Conservation (phyloP, 2,113 vertebrate species). For the Oryctolagus cuniculus region DNA sequence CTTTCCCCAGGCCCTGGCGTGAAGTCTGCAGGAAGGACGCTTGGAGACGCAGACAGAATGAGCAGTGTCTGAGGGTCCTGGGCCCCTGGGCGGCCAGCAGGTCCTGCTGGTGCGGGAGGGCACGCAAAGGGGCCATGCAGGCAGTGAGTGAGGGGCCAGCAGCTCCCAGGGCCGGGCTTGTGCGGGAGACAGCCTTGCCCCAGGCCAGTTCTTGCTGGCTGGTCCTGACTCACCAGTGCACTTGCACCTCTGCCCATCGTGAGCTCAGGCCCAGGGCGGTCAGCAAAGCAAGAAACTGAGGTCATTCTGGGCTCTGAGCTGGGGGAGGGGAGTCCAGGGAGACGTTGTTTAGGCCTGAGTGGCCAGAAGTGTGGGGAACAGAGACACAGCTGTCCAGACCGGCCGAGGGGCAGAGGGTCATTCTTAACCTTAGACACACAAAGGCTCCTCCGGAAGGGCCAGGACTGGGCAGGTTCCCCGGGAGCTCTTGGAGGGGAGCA, state of each 20-base stretch:
- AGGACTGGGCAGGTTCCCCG: not conserved
- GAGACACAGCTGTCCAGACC: not conserved
- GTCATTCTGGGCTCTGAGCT: not conserved
- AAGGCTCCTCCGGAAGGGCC: not conserved
- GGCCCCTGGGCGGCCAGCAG: not conserved
- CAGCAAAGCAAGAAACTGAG: not conserved
- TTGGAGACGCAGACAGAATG: accelerated
- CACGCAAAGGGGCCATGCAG: not conserved
- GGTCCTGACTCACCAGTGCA: constrained; percentile 57
- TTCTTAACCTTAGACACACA: no score
- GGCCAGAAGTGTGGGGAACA: not conserved
- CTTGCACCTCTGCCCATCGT: not conserved
- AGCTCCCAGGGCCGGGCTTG: not conserved
- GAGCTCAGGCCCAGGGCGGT: not conserved
- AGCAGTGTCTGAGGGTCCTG: not conserved
- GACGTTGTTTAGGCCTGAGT: not conserved
- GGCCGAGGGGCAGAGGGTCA: not conserved
- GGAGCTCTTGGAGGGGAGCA: not conserved
- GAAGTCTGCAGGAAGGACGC: not conserved
- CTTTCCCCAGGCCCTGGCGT: not conserved
- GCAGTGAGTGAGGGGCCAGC: not conserved
- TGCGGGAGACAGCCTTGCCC: accelerated
- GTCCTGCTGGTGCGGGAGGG: not conserved
- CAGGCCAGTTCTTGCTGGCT: not conserved
- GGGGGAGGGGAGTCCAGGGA: not conserved